Conservation (phyloP, 2,888 invertebrate genomes). For the Tenthredo scrophulariae region DNA sequence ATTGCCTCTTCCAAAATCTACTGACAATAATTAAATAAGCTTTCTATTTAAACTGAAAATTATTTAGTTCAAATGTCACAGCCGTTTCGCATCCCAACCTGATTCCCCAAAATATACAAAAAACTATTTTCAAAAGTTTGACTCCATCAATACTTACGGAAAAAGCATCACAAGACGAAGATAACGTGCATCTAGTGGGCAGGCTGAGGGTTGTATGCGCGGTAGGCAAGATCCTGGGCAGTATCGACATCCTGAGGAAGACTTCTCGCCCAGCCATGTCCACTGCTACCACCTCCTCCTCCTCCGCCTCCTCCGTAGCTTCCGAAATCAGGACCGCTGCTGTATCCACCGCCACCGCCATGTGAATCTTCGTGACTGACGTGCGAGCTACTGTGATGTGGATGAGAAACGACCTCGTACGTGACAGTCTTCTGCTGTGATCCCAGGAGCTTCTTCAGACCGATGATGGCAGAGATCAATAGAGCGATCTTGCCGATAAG, state of each 20-base stretch:
- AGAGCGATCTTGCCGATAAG: conserved; percentile 92
- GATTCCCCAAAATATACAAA: background rate
- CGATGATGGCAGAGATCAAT: conserved; percentile 90
- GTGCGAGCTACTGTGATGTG: conserved; percentile 87
- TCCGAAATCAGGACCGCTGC: conserved; percentile 81
- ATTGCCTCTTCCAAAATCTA: conserved; percentile 24
- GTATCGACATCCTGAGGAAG: conserved; percentile 76
- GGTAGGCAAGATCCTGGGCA: conserved; percentile 89
- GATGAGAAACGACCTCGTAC: conserved; percentile 92
- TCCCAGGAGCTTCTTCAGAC: conserved; percentile 89
- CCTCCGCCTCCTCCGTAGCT: conserved; percentile 79
- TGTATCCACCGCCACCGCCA: conserved; percentile 79
- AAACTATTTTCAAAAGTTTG: background rate
- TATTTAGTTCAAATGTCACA: background rate
- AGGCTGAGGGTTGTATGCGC: conserved; percentile 85
- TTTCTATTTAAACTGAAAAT: background rate
- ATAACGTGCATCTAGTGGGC: conserved; percentile 9
- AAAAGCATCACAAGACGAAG: background rate
- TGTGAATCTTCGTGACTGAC: conserved; percentile 86
- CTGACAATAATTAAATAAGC: background rate
- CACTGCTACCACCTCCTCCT: conserved; percentile 76
- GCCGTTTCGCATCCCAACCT: background rate
- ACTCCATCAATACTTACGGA: conserved; percentile 33
- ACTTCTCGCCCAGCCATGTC: conserved; percentile 87
- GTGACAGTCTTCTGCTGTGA: conserved; percentile 91